These are phyloP conservation scores for Lethenteron reissneri DNA, from an alignment of 2,113 vertebrate species.

Conservation along the genomic window DNA sequence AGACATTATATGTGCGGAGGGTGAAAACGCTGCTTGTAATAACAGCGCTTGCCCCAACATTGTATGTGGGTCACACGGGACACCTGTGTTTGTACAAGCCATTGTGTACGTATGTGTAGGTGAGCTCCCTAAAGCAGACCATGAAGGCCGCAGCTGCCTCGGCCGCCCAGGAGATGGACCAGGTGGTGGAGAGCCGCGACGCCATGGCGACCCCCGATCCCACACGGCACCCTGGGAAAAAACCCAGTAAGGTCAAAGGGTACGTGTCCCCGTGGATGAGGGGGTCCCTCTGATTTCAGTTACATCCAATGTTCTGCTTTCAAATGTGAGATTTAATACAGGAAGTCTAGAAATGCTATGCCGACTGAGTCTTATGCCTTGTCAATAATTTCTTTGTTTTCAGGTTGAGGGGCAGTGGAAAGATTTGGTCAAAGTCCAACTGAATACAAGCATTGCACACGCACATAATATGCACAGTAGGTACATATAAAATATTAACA, in stretches of 20 bases:
- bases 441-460: too few relatives aligned
- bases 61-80: neutral
- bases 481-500: too few relatives aligned
- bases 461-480: too few relatives aligned
- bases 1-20: neutral
- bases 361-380: too few relatives aligned
- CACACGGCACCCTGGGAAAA: constrained; percentile 42
- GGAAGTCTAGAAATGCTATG: too few relatives aligned
- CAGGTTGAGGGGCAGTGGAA: too few relatives aligned
- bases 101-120: constrained; percentile 19
- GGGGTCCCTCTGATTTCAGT: too few relatives aligned
- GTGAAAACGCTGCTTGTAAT: neutral
- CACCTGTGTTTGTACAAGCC: neutral
- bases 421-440: too few relatives aligned
- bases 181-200: constrained; percentile 33
- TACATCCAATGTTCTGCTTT: too few relatives aligned
- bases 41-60: neutral
- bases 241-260: constrained; percentile 54
- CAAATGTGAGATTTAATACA: too few relatives aligned
- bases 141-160: constrained; percentile 32
- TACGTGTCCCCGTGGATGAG: constrained; percentile 23
- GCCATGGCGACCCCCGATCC: constrained; percentile 25
- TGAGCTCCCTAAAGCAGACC: constrained; percentile 42
- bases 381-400: too few relatives aligned
- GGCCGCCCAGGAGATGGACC: constrained; percentile 34